Percentiles rank a stretch among this genome's conserved stretches.
Evolutionary conservation across 2,113 vertebrate species (phyloP).

Genomic region (Xiphias gladius): DNA sequence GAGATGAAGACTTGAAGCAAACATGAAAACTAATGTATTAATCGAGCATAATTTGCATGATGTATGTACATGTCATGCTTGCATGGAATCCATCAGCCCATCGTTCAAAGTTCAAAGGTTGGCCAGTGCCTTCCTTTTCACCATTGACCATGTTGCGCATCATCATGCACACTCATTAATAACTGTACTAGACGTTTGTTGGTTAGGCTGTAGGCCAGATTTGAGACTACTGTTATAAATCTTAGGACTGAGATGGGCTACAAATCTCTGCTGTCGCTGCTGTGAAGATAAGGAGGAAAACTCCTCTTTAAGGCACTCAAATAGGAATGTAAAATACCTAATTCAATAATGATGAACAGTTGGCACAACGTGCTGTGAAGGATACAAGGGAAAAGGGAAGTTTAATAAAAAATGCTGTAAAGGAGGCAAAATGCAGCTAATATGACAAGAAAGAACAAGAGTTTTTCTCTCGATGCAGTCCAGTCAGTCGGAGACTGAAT

Average conservation of each 20-base stretch:
- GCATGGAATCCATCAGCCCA: conserved; percentile 74
- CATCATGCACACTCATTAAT: conserved; percentile 40
- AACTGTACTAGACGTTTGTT: conserved; percentile 29
- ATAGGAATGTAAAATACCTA: conserved; percentile 17
- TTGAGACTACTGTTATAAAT: conserved; percentile 1
- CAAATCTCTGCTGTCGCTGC: conserved; percentile 18
- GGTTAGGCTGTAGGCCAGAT: conserved; percentile 40
- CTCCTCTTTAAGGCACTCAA: conserved; percentile 43
- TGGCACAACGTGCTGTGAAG: conserved; percentile 30
- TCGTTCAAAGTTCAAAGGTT: conserved; percentile 33
- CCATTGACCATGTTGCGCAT: conserved; percentile 32
- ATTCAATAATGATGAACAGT: conserved; percentile 17
- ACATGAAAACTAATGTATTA: conserved; percentile 28
- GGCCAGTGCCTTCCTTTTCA: conserved; percentile 3
- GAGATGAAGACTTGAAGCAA: conserved; percentile 23
- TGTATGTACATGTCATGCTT: conserved; percentile 74
- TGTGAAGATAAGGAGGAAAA: conserved; percentile 12
- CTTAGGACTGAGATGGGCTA: conserved; percentile 18
- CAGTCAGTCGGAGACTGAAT: conserved; percentile 12
- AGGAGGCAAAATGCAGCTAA: not conserved
- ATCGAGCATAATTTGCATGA: conserved; percentile 77
- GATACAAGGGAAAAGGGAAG: not conserved
- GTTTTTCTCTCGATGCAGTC: not conserved
- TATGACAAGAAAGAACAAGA: not conserved
- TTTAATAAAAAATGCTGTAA: not conserved